Conservation (phyloP, 2,797 vertebrate species). For the Limnodromus scolopaceus region DNA sequence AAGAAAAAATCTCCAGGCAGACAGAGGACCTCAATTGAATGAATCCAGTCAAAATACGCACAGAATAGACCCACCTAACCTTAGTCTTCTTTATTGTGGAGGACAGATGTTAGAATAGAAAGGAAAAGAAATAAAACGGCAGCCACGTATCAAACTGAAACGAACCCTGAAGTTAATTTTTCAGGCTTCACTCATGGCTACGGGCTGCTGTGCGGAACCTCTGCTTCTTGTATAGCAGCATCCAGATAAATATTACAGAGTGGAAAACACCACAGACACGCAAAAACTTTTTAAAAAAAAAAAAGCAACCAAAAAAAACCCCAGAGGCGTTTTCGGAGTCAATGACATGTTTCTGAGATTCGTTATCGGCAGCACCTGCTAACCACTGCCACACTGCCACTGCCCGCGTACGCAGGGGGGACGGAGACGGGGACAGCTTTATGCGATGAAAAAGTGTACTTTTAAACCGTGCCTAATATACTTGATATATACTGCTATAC, state of each 20-base stretch:
- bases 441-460: not conserved
- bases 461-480: not conserved
- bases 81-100: not conserved
- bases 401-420: not conserved
- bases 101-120: not conserved
- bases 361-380: not conserved
- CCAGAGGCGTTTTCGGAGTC: not conserved
- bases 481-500: not conserved
- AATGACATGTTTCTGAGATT: not conserved
- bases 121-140: conserved; percentile 5
- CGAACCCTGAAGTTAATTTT: conserved; percentile 8
- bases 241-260: not conserved
- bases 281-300: too few species aligned
- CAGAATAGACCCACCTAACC: not conserved
- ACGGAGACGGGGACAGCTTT: not conserved
- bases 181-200: not conserved
- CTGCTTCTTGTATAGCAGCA: conserved; percentile 10
- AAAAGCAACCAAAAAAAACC: not conserved
- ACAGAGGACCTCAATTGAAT: not conserved
- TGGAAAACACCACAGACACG: not conserved
- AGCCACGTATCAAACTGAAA: conserved; percentile 27
- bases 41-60: not conserved
- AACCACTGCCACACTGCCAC: not conserved
- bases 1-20: not conserved
- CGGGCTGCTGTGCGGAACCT: not conserved